Evolutionary conservation across 2,797 vertebrate genomes (phyloP), one percentile per base, ranked within the genome.

Genomic region (Lacerta agilis): DNA sequence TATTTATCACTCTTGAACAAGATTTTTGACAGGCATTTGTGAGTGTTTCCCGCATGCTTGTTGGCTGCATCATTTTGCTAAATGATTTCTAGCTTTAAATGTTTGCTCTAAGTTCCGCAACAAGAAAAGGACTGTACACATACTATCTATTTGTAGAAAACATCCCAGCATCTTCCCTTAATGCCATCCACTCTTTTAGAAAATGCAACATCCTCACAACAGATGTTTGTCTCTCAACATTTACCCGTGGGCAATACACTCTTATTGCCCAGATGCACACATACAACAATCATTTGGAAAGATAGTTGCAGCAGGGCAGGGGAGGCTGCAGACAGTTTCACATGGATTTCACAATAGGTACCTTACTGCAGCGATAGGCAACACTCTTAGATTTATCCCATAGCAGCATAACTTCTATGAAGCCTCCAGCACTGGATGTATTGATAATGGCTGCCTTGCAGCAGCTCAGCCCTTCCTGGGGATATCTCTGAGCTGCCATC

Each of bases 361-460:
- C 85, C 76, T 86, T 86, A 29, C 64, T 7, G n/a, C 76, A 86
- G n/a, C 85, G 61, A 15, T 86, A 79, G n/a, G 17, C 64, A 10
- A 41, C 38, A 41, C 3, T 0, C 38, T 41, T 33, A 33, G 3
- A 3, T 41, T 41, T 41, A 41, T 41, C 4, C 11, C 11, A 86
- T 7, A 2, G 0, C 1, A 2, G 0, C 8, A 71, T 0, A 15
- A 55, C 3, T 79, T 71, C 85, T 0, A 86, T 71, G 45, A 85
- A 86, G 23, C n/a, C 76, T 29, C 0, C 64, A 79, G 5, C 10
- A 41, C 64, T 79, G 66, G 64, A 58, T 17, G 33, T 79, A 18
- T 86, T 86, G 17, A 86, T 18, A 18, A 86, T 55, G 8, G 76
- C 85, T 7, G 85, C 85, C n/a, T 79, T 86, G 64, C 76, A 38